Evolutionary conservation across 2,888 invertebrate genomes (phyloP).

Genomic region (Hemistola chrysoprasaria): DNA sequence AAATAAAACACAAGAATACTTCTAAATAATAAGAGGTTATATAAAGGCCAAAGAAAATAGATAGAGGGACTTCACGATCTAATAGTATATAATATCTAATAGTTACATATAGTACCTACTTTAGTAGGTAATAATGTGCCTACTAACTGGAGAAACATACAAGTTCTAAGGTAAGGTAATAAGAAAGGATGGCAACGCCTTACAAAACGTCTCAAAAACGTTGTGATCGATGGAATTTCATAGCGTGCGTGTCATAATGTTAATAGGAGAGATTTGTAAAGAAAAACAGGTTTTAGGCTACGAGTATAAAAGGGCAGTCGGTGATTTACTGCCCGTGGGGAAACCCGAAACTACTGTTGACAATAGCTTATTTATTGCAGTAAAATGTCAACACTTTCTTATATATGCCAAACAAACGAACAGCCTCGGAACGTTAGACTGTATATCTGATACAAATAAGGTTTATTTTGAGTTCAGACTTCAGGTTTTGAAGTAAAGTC

Average conservation of each 20-base stretch:
- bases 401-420: conserved; percentile 16
- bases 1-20: no score
- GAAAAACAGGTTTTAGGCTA: conserved; percentile 21
- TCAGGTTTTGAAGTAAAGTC: conserved; percentile 4
- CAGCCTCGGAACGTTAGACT: conserved; percentile 7
- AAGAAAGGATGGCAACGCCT: no score
- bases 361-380: conserved; percentile 38
- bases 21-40: no score
- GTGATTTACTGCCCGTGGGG: conserved; percentile 36
- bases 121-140: no score
- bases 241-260: conserved; percentile 10
- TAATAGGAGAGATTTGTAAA: conserved; percentile 22
- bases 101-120: no score
- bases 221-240: conserved; percentile 12
- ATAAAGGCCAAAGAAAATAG: no score
- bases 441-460: conserved; percentile 4
- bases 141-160: no score
- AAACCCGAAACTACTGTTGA: conserved; percentile 23
- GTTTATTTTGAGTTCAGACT: conserved; percentile 5
- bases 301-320: conserved; percentile 31
- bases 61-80: no score
- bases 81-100: no score
- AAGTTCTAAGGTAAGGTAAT: no score
- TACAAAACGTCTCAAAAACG: no score
- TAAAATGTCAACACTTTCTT: conserved; percentile 37